Conservation (phyloP, 2,113 vertebrate species). For the Ondatra zibethicus region DNA sequence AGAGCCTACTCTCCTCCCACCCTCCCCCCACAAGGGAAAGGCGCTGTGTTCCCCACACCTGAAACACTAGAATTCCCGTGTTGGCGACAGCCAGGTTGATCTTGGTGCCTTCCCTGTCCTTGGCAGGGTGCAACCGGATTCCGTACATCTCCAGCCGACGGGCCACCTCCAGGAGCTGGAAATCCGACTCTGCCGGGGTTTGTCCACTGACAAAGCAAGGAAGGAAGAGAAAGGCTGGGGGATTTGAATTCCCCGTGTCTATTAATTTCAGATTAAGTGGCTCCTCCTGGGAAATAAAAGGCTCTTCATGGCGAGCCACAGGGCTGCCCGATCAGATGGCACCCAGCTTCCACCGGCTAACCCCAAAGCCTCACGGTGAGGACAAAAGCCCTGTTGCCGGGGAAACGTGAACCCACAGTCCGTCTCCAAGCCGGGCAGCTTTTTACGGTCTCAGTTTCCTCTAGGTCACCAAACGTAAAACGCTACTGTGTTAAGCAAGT, state of each 20-base stretch:
- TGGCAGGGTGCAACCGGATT: constrained; percentile 95
- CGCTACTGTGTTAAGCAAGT: constrained; percentile 29
- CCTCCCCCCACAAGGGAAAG: background rate
- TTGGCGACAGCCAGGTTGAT: constrained; percentile 96
- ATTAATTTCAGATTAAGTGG: constrained; percentile 74
- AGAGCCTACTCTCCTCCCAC: no score
- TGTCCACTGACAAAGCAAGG: constrained; percentile 91
- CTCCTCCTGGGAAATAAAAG: constrained; percentile 74
- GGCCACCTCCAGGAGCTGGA: constrained; percentile 96
- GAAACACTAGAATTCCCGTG: constrained; percentile 97
- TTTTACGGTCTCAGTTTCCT: constrained; percentile 55
- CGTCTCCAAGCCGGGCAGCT: background rate
- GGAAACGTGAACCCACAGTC: constrained; percentile 66
- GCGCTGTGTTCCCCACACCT: constrained; percentile 87
- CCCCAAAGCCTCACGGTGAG: background rate
- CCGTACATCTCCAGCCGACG: constrained; percentile 97
- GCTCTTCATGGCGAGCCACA: constrained; percentile 73
- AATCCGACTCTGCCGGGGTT: constrained; percentile 97
- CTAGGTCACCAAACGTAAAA: constrained; percentile 66
- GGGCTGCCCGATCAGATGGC: constrained; percentile 53
- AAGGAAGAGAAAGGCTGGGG: constrained; percentile 68
- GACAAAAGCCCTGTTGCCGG: constrained; percentile 61
- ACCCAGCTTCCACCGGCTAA: background rate
- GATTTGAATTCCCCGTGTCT: constrained; percentile 74
- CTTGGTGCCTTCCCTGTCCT: constrained; percentile 96